Conservation (phyloP, 30 jellyfish, hydroid and myxozoan species). For the Aurelia sp. region DNA sequence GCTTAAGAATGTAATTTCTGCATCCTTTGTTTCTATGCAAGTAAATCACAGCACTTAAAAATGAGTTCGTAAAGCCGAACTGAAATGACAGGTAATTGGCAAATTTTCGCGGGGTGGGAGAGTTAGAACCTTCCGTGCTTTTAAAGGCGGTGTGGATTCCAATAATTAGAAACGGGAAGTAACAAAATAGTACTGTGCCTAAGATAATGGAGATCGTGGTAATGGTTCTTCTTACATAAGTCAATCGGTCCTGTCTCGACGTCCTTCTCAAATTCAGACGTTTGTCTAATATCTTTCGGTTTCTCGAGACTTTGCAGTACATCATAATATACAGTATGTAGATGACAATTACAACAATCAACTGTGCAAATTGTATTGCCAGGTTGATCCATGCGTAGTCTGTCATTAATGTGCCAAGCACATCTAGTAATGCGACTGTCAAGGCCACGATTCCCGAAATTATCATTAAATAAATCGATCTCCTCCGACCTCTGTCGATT, state of each 20-base stretch:
- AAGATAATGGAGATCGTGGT: constrained; percentile 32
- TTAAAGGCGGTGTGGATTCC: constrained; percentile 43
- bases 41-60: constrained; percentile 50
- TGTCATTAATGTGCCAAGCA: constrained; percentile 54
- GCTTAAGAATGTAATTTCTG: not conserved
- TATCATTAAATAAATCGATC: not conserved
- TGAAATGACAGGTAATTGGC: constrained; percentile 48
- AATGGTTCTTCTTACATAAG: constrained; percentile 45
- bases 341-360: constrained; percentile 12
- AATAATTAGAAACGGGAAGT: constrained; percentile 46
- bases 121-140: not conserved
- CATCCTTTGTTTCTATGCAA: constrained; percentile 44
- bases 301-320: constrained; percentile 32
- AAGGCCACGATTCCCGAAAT: constrained; percentile 25
- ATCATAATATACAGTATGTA: constrained; percentile 42
- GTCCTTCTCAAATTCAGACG: not conserved
- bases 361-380: constrained; percentile 57
- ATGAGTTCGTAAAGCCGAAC: constrained; percentile 56
- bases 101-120: constrained; percentile 40
- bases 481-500: constrained; percentile 2
- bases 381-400: constrained; percentile 53
- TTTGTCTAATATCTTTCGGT: constrained; percentile 4
- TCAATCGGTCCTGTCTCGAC: constrained; percentile 9
- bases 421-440: constrained; percentile 6
- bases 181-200: constrained; percentile 23